Conservation (phyloP, 2,888 invertebrate genomes). For the Abrostola tripartita region DNA sequence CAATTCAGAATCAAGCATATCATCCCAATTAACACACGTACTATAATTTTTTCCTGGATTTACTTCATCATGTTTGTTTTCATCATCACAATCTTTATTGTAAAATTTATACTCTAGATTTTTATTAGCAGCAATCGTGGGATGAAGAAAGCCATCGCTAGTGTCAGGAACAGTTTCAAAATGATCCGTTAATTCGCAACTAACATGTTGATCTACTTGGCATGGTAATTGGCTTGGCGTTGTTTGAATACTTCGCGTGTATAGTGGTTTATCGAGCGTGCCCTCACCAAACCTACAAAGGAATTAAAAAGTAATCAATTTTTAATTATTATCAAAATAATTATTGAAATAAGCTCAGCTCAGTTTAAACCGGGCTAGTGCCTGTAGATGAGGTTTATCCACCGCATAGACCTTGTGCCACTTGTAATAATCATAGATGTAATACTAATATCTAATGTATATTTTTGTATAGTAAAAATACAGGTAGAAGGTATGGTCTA, state of each 20-base stretch:
- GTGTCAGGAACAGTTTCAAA: slow-evolving; percentile 9
- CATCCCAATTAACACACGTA: slow-evolving; percentile 65
- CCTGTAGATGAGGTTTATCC: no score
- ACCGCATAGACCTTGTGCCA: no score
- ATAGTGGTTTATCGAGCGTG: background rate
- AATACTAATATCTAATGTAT: no score
- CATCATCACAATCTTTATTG: slow-evolving; percentile 11
- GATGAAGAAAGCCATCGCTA: slow-evolving; percentile 15
- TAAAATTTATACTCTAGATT: slow-evolving; percentile 12
- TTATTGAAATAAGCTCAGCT: no score
- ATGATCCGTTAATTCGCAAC: background rate
- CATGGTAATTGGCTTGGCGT: slow-evolving; percentile 10
- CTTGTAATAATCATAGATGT: no score
- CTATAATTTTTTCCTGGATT: slow-evolving; percentile 4
- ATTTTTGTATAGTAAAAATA: no score
- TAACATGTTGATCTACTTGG: slow-evolving; percentile 11
- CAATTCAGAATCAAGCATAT: slow-evolving; percentile 76
- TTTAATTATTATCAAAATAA: background rate
- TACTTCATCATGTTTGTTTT: slow-evolving; percentile 1
- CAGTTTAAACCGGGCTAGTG: no score
- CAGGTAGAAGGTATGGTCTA: no score
- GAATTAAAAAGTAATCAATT: background rate
- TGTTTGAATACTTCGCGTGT: background rate
- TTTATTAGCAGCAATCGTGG: slow-evolving; percentile 10
- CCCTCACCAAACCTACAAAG: background rate